These are phyloP conservation scores for Argyrosomus regius DNA, from an alignment of 2,797 vertebrate genomes.

Conservation along the genomic window DNA sequence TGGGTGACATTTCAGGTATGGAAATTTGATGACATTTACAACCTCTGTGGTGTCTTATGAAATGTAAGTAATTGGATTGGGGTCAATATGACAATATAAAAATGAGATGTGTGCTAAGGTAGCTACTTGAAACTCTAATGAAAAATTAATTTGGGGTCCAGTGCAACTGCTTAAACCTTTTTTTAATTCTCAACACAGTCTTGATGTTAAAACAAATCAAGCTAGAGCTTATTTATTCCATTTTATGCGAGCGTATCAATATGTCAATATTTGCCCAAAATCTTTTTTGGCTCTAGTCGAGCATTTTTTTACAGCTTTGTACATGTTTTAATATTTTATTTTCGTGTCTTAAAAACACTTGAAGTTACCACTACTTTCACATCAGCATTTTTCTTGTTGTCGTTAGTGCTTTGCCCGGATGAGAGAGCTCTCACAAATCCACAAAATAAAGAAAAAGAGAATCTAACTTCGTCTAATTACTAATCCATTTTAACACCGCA, in stretches of 20 bases:
- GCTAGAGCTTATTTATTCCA: neutral
- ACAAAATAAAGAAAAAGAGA: neutral
- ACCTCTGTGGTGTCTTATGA: conserved; percentile 55
- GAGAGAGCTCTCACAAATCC: conserved; percentile 11
- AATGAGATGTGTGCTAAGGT: conserved; percentile 26
- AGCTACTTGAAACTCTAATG: conserved; percentile 33
- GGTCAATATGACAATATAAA: conserved; percentile 61
- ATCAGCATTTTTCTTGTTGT: conserved; percentile 3
- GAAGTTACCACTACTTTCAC: neutral
- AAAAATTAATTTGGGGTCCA: conserved; percentile 21
- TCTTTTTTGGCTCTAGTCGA: neutral
- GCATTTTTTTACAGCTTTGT: neutral
- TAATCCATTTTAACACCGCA: conserved; percentile 42
- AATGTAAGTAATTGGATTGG: conserved; percentile 64
- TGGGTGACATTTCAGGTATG: conserved; percentile 68
- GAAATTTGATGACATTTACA: conserved; percentile 67
- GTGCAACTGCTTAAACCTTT: conserved; percentile 1
- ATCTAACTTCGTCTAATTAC: conserved; percentile 35
- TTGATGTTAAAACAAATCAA: conserved; percentile 3
- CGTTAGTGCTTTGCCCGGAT: conserved; percentile 3
- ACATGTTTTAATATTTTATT: neutral
- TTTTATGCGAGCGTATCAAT: neutral
- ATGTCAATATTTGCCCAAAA: neutral
- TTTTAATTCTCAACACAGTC: neutral
- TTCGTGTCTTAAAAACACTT: neutral